These are phyloP conservation scores for Oryzias melastigma DNA, from an alignment of 2,113 vertebrate species.

Conservation along the genomic window DNA sequence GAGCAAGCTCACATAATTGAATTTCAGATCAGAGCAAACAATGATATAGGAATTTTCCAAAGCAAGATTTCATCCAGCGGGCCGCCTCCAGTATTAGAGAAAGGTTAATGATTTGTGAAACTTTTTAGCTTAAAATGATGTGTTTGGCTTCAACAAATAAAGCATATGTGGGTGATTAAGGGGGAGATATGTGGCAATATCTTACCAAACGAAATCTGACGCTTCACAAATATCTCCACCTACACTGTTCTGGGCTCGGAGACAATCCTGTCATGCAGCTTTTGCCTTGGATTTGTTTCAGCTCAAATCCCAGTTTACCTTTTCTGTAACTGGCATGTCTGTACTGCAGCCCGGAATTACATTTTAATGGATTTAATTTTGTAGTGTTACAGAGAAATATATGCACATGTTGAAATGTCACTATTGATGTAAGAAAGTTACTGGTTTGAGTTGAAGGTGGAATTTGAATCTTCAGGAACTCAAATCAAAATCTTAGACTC, in stretches of 20 bases:
- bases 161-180: constrained; percentile 46
- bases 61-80: not conserved
- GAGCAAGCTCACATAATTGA: constrained; percentile 15
- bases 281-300: constrained; percentile 3
- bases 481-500: no score
- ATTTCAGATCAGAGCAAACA: constrained; percentile 12
- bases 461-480: no score
- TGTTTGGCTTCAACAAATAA: constrained; percentile 24
- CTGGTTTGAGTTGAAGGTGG: not conserved
- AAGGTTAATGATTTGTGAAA: constrained; percentile 28
- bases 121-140: constrained; percentile 23
- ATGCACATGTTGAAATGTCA: not conserved
- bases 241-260: constrained; percentile 52
- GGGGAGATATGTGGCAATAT: constrained; percentile 26
- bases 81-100: not conserved
- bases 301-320: constrained; percentile 8
- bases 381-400: not conserved
- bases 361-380: not conserved
- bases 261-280: constrained; percentile 27
- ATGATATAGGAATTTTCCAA: not conserved
- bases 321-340: not conserved
- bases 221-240: constrained; percentile 56
- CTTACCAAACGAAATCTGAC: constrained; percentile 20
- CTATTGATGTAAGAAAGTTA: not conserved
- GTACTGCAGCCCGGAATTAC: not conserved